Evolutionary conservation across 2,113 vertebrate genomes (phyloP).

Genomic region (Hydrolagus affinis): DNA sequence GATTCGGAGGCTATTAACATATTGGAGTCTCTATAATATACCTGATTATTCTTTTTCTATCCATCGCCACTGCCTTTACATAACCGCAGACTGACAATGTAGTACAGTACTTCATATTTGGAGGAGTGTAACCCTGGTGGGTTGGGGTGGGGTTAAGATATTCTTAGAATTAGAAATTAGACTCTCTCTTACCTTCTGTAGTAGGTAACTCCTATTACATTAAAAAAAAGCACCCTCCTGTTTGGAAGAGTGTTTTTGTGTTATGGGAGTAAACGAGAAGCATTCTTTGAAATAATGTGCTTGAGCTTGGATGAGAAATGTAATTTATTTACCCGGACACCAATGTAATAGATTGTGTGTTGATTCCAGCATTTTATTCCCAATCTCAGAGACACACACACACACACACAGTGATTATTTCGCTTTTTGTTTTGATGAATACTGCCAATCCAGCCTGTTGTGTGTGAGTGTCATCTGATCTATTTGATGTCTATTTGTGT

Average conservation of each 20-base stretch:
- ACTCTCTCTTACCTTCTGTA: no score
- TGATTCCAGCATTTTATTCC: background rate
- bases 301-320: background rate
- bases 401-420: background rate
- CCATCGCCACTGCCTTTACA: no score
- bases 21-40: no score
- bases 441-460: background rate
- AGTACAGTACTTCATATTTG: no score
- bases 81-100: no score
- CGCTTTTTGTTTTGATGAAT: background rate
- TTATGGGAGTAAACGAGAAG: background rate
- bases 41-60: no score
- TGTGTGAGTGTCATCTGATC: background rate
- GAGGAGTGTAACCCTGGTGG: no score
- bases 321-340: background rate
- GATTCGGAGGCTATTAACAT: no score
- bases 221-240: background rate
- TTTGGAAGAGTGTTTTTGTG: background rate
- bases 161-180: no score
- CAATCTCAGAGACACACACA: background rate
- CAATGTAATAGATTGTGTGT: background rate
- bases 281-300: background rate
- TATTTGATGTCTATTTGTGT: background rate
- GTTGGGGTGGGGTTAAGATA: no score
- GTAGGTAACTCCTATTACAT: no score